Base-by-base conservation (phyloP, 2,888 invertebrate genomes). In the Hybos culiciformis region DNA sequence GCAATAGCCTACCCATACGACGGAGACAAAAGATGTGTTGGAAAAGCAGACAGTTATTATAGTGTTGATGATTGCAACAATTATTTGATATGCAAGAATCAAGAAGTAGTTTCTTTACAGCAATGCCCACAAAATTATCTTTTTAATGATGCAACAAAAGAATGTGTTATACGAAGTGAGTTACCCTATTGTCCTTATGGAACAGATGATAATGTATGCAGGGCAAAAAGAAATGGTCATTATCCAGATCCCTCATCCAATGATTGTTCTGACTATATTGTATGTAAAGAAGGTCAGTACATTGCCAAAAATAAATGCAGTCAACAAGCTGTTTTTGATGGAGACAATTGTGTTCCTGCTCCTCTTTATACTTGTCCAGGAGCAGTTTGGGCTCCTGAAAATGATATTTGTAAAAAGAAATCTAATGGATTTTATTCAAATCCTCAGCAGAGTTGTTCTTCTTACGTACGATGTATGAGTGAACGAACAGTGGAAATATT, bases 341-440 rank as follows among this genome's bases (percentile, higher is more conserved):
- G 63, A 3, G 47, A 51, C 19, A 50, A 44, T 40, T 64, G 64
- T 49, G 57, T 62, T 21, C 60, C 60, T 9, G 48, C 53, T 17
- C 52, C 53, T 15, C 34, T 59, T 15, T 59, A 51, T 39, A 45
- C 54, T 26, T 57, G 58, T 43, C 53, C 54, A 11, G 49, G 33
- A 7, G 34, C 47, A 7, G 26, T 45, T 5, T 45, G 51, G 11
- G 40, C 37, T 17, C 33, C 39, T 5, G 43, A 50, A 11, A 50
- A 50, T 12, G 56, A 57, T 40, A 45, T 66, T 37, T 74, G 73
- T 55, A 62, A 66, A 48, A 67, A 69, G 1, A 65, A 70, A 48
- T 66, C 69, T 2, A 71, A 72, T 56, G 76, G 75, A 14, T 70
- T 69, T 32, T 55, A 59, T 40, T 51, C 54, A 2, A 61, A 62